These are phyloP conservation scores for Nyctalus aviator DNA, from an alignment of 2,797 vertebrate genomes.

Conservation along the genomic window DNA sequence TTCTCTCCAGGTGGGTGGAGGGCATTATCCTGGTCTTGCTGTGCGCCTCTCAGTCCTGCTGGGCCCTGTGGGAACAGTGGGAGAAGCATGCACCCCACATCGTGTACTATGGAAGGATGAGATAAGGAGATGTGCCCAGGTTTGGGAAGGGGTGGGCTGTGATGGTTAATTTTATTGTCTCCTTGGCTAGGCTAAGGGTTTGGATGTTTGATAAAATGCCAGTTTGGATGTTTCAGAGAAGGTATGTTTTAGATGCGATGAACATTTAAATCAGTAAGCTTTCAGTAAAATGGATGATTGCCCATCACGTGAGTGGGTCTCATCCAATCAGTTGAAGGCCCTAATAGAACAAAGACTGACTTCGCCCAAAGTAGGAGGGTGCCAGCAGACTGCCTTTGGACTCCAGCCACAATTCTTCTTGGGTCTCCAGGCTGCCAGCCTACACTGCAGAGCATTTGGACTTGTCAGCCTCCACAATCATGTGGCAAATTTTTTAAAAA, in stretches of 20 bases:
- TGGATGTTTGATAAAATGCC: neutral
- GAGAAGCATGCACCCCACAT: neutral
- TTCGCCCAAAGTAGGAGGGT: neutral
- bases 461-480: neutral
- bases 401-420: neutral
- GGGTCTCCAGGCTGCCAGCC: neutral
- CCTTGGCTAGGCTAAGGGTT: neutral
- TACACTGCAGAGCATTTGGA: neutral
- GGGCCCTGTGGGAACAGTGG: neutral
- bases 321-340: neutral
- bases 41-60: neutral
- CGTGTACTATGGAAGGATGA: neutral
- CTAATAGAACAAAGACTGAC: neutral
- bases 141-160: neutral
- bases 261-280: neutral
- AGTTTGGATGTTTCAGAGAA: neutral
- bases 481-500: neutral
- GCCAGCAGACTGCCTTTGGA: neutral
- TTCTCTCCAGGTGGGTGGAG: too few species aligned
- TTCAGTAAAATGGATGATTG: neutral
- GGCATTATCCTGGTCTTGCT: neutral
- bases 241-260: neutral
- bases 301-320: too few species aligned
- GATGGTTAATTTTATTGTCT: neutral
- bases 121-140: neutral